Conservation (phyloP, 2,797 vertebrate species). For the Diplodus sargus region DNA sequence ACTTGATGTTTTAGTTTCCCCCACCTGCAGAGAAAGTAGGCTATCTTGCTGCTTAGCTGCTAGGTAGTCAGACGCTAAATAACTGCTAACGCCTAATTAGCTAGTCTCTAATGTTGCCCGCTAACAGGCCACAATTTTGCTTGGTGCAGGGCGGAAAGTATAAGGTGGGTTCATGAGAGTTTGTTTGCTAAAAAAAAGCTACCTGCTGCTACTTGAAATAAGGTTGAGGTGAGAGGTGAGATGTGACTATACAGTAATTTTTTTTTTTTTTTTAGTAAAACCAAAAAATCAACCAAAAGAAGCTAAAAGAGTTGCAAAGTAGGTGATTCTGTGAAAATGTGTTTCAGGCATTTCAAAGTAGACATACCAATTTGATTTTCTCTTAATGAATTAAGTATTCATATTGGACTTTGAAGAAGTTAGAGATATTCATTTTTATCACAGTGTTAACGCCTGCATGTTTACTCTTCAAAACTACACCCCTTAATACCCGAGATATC, state of each 20-base stretch:
- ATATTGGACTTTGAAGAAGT: not conserved
- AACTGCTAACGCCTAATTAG: too few species aligned
- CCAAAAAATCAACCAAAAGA: not conserved
- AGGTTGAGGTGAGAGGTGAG: not conserved
- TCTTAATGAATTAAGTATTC: not conserved
- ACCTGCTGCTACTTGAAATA: not conserved
- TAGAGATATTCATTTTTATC: not conserved
- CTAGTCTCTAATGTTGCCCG: too few species aligned
- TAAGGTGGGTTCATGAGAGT: not conserved
- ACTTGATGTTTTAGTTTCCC: too few species aligned
- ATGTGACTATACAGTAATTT: accelerated
- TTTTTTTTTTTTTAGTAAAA: too few species aligned
- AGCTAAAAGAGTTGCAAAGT: not conserved
- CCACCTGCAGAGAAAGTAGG: too few species aligned
- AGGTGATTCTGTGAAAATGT: not conserved
- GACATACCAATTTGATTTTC: not conserved
- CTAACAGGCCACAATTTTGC: too few species aligned
- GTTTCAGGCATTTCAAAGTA: not conserved
- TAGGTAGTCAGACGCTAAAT: too few species aligned
- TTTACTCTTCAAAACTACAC: not conserved
- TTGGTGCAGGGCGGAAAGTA: too few species aligned
- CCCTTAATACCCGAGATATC: not conserved
- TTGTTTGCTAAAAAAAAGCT: not conserved
- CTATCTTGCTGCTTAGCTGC: too few species aligned
- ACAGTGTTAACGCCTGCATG: not conserved